These are phyloP conservation scores for Erpornis zantholeuca DNA, from an alignment of 2,113 vertebrate genomes.

Conservation along the genomic window DNA sequence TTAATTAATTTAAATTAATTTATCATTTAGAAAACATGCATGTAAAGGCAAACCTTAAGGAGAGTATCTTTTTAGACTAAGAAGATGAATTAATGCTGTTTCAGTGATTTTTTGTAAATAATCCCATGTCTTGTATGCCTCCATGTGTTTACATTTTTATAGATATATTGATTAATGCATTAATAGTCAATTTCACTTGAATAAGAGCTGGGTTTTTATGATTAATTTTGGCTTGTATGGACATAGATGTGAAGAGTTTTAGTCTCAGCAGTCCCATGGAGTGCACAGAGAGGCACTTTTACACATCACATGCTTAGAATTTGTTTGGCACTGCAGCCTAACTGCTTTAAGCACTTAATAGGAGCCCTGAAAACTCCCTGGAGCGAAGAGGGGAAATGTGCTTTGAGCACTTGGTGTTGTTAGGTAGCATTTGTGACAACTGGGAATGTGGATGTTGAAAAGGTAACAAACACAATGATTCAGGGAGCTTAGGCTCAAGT, in stretches of 20 bases:
- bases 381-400: slow-evolving; percentile 8
- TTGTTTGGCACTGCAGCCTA: not conserved
- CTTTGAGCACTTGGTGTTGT: not conserved
- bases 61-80: not conserved
- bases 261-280: not conserved
- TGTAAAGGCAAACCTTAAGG: not conserved
- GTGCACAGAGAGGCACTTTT: not conserved
- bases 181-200: not conserved
- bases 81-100: not conserved
- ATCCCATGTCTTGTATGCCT: rapidly evolving
- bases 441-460: slow-evolving; percentile 49
- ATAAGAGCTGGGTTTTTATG: not conserved
- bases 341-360: not conserved
- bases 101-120: not conserved
- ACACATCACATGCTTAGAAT: not conserved
- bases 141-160: not conserved
- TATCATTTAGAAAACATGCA: not conserved
- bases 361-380: not conserved
- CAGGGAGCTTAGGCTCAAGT: slow-evolving; percentile 20
- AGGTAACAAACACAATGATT: slow-evolving; percentile 33
- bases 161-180: not conserved
- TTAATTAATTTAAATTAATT: no score
- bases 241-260: not conserved
- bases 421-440: slow-evolving; percentile 33
- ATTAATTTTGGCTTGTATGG: not conserved